These are phyloP conservation scores for Petrocephalus schoutedeni DNA, from an alignment of 2,797 vertebrate species.

Conservation along the genomic window DNA sequence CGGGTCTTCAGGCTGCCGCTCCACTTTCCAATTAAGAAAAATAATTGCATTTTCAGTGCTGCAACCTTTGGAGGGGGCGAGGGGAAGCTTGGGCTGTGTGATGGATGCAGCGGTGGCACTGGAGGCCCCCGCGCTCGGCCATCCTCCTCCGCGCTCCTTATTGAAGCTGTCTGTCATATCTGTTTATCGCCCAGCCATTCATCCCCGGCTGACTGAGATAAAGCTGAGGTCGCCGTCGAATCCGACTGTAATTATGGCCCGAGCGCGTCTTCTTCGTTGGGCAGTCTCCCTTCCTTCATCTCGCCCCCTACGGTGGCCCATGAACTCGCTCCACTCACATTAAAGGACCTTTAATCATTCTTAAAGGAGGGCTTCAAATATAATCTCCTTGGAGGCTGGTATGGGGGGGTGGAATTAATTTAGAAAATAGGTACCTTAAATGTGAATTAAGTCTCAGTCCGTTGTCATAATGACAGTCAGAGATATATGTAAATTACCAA, in stretches of 20 bases:
- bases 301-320: slow-evolving; percentile 31
- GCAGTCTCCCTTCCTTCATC: slow-evolving; percentile 36
- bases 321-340: slow-evolving; percentile 58
- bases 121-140: slow-evolving; percentile 18
- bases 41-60: slow-evolving; percentile 66
- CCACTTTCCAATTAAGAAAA: slow-evolving; percentile 44
- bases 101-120: slow-evolving; percentile 60
- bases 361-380: slow-evolving; percentile 26
- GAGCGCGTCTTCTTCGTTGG: slow-evolving; percentile 27
- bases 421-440: slow-evolving; percentile 10
- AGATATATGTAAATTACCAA: slow-evolving; percentile 8
- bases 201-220: slow-evolving; percentile 29
- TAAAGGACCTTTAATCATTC: slow-evolving; percentile 53
- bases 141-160: slow-evolving; percentile 3
- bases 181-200: slow-evolving; percentile 34
- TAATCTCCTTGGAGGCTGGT: slow-evolving; percentile 16
- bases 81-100: slow-evolving; percentile 50
- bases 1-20: slow-evolving; percentile 3
- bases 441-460: slow-evolving; percentile 3
- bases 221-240: slow-evolving; percentile 45
- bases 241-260: slow-evolving; percentile 49
- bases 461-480: background rate
- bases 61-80: slow-evolving; percentile 59
- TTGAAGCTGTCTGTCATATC: slow-evolving; percentile 42
- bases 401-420: slow-evolving; percentile 12